Evolutionary conservation across 2,113 vertebrate genomes (phyloP), one percentile per base, ranked within the genome.

Genomic region (Anas platyrhynchos): DNA sequence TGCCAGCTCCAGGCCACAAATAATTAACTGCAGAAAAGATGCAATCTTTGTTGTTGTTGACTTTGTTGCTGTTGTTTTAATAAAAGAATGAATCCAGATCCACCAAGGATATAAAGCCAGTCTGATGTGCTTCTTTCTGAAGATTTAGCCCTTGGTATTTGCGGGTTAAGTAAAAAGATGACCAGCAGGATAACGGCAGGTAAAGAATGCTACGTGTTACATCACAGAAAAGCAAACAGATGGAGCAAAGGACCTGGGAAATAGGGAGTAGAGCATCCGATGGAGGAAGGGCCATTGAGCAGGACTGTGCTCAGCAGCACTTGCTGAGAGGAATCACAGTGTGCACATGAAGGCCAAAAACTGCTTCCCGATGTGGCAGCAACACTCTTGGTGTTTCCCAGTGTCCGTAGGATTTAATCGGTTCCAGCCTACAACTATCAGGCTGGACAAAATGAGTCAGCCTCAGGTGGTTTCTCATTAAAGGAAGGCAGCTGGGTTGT

Each of bases 11-110:
- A 84, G 81, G 80, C 90, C 90, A 86, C 74, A 81, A 73, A 91
- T 91, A 89, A 95, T 88, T 71, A 88, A 86, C 83, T 58, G 54
- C 44, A 59, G 86, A 93, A 86, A 90, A 91, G 73, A 95, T 86
- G 48, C 21, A 31, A 25, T 76, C 62, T 75, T 76, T 54, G 46
- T 46, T 73, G 66, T 36, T 86, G 91, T 26, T 87, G 50, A 13
- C 89, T 69, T 43, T 80, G 62, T 63, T 82, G n/a, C 43, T 80
- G 62, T 63, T 82, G n/a, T 46, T 84, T 75, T 62, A 81, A 54
- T 43, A 75, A 41, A 90, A 68, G 13, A 81, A 43, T 8, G 7
- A 21, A 41, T 61, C n/a, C 80, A 61, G 83, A 56, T 14, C 29
- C n/a, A 13, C 59, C 34, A 59, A 52, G 79, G 43, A 55, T 11